phyloP scores from a whole-genome alignment of 2,888 invertebrate genomes.

The Anodontia alba region DNA sequence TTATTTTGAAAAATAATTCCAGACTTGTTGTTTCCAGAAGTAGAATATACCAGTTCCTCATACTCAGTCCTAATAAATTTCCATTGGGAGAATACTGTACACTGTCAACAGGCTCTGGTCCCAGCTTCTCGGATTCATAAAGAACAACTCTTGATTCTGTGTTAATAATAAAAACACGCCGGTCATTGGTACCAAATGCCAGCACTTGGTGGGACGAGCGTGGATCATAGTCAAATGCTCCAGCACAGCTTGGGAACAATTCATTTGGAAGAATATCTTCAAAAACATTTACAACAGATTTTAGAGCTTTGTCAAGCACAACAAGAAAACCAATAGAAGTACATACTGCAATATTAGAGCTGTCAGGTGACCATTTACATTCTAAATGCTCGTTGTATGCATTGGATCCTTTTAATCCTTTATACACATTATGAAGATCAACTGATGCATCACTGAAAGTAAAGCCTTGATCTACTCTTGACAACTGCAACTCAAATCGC shows the following conservation, averaged over 20 bases:
- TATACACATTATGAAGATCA: slow-evolving; percentile 30
- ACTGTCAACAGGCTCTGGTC: slow-evolving; percentile 63
- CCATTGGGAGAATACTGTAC: slow-evolving; percentile 68
- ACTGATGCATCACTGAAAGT: slow-evolving; percentile 31
- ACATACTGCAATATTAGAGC: slow-evolving; percentile 69
- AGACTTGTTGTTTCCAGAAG: slow-evolving; percentile 57
- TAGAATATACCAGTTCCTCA: slow-evolving; percentile 63
- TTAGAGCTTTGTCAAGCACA: slow-evolving; percentile 44
- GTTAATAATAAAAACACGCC: slow-evolving; percentile 63
- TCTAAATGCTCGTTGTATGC: slow-evolving; percentile 68
- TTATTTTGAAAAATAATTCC: slow-evolving; percentile 56
- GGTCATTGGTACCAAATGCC: slow-evolving; percentile 68
- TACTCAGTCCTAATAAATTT: slow-evolving; percentile 58
- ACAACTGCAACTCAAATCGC: slow-evolving; percentile 58
- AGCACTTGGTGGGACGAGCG: slow-evolving; percentile 61
- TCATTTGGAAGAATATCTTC: slow-evolving; percentile 65
- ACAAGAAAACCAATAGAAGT: slow-evolving; percentile 66
- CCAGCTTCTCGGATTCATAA: slow-evolving; percentile 31
- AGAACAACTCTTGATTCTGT: slow-evolving; percentile 47
- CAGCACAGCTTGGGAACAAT: slow-evolving; percentile 58
- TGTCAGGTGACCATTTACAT: slow-evolving; percentile 78
- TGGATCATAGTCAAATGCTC: slow-evolving; percentile 77
- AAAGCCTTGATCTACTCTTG: slow-evolving; percentile 31
- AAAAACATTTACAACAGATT: slow-evolving; percentile 62
- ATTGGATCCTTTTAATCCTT: slow-evolving; percentile 42